Evolutionary conservation across 2,113 vertebrate species (phyloP).

Genomic region (Sinocyclocheilus anshuiensis): DNA sequence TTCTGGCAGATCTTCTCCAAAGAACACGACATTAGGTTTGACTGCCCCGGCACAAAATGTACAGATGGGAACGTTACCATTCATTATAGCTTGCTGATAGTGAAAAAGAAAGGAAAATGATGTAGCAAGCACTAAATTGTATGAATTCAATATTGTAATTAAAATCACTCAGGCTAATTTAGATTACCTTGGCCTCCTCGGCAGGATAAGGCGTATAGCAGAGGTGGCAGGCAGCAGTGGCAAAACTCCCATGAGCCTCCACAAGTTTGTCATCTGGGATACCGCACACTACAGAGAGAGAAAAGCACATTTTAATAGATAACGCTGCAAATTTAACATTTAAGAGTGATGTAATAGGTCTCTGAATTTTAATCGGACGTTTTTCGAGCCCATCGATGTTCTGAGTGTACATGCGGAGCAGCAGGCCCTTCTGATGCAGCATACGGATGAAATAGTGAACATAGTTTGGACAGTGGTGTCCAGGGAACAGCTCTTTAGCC

Average conservation of each 20-base stretch:
- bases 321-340: not conserved
- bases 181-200: constrained; percentile 74
- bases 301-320: not conserved
- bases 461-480: constrained; percentile 72
- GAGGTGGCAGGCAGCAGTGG: constrained; percentile 78
- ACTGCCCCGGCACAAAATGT: constrained; percentile 76
- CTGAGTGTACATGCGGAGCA: constrained; percentile 81
- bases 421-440: constrained; percentile 78
- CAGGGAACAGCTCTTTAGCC: constrained; percentile 76
- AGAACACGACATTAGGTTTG: constrained; percentile 81
- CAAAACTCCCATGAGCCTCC: constrained; percentile 79
- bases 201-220: constrained; percentile 78
- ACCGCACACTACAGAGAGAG: constrained; percentile 71
- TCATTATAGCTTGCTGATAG: constrained; percentile 73
- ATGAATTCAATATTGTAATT: not conserved
- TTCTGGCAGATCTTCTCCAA: constrained; percentile 79
- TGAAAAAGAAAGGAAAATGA: not conserved
- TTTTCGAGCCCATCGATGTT: constrained; percentile 83
- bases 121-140: not conserved
- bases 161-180: not conserved
- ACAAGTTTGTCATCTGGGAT: constrained; percentile 79
- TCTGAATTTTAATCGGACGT: constrained; percentile 62
- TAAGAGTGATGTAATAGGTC: not conserved
- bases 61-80: constrained; percentile 69
- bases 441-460: constrained; percentile 71